Evolutionary conservation across 1,140 invertebrate species (phyloP), one percentile per base, ranked within the genome.

Genomic region (Drosophila pruinosa): DNA sequence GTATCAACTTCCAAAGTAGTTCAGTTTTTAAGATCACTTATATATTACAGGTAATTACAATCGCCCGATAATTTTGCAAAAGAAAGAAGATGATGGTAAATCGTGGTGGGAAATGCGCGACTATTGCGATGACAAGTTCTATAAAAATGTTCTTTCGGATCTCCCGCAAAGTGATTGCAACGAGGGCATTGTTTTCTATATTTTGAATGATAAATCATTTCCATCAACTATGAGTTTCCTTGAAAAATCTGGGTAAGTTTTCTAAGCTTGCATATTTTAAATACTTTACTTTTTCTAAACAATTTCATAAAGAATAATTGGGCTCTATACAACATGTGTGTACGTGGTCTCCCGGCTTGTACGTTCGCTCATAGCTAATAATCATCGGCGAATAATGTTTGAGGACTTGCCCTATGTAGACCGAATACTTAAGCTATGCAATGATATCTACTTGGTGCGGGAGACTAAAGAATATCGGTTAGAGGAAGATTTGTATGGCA

Each of bases 401-500:
- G 97, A 98, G 75, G 98, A 99, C 90, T 94, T 99, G 91, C 97
- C 97, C 1, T 97, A 98, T 91, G 97, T 99, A 2, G 98, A 99
- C 91, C 93, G 97, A 80, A 95, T 99, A 31, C 92, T 99, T n/a
- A 95, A 96, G 90, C 94, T 99, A 1, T 98, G 97, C 90, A 93
- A 98, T 54, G 98, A 99, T 90, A 98, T 99, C 72, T 99, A 99
- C 91, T 93, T 99, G 78, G 98, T 99, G 1, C 94, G 99, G 10
- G 98, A 99, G 92, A 97, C 97, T 39, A 94, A 95, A 19, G 98
- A 99, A 89, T 94, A 98, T 67, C 94, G 95, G n/a, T 92, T 99
- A 4, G 99, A 99, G 93, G 98, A 99, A 92, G 98, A 99, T 90
- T 93, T 99, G 6, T 99, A 99, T 92, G 98, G 98, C 2, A 99